Percentiles rank a stretch among this genome's conserved stretches.
Conservation (phyloP, 2,113 vertebrate species). For the Xiphophorus maculatus region DNA sequence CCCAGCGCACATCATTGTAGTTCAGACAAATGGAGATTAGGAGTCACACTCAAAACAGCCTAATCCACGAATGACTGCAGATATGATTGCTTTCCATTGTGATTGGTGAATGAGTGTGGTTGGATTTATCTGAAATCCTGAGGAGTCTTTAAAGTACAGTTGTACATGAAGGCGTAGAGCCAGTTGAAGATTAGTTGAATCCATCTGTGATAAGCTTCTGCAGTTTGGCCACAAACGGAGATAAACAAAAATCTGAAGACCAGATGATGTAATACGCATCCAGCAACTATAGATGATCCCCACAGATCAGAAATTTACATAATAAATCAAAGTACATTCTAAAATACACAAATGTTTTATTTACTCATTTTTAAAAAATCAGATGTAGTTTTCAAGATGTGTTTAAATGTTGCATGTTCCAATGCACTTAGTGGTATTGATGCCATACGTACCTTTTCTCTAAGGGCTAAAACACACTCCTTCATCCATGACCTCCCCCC, state of each 20-base stretch:
- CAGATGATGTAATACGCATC: constrained; percentile 64
- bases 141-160: constrained; percentile 73
- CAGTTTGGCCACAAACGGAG: constrained; percentile 69
- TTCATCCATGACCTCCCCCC: constrained; percentile 69
- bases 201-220: constrained; percentile 67
- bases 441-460: constrained; percentile 39
- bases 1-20: constrained; percentile 73
- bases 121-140: constrained; percentile 70
- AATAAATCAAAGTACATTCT: constrained; percentile 34
- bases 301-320: constrained; percentile 36
- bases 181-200: constrained; percentile 71
- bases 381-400: constrained; percentile 9
- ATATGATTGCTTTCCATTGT: constrained; percentile 80
- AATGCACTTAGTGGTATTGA: constrained; percentile 23
- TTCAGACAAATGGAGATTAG: constrained; percentile 78
- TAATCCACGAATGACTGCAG: constrained; percentile 78
- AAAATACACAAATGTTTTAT: constrained; percentile 13
- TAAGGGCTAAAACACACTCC: constrained; percentile 50
- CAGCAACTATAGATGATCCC: constrained; percentile 58
- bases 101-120: constrained; percentile 67
- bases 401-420: background rate
- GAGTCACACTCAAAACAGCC: constrained; percentile 75
- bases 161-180: constrained; percentile 67
- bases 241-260: constrained; percentile 67
- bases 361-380: constrained; percentile 10